Conservation (phyloP, 2,113 vertebrate species). For the western clawed frog (Xenopus tropicalis) region UCB_Xtro_10.0 CM004444.2:94828001-94828500, state of each 20-base stretch:
- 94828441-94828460: neutral
- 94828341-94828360: neutral
- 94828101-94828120: neutral
- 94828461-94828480: neutral
- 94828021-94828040: too few relatives aligned
- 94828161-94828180: neutral
- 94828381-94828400: neutral
- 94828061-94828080: neutral
- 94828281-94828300: neutral
- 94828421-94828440: neutral
- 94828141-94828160: neutral
- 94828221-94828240: neutral
- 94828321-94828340: neutral
- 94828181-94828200: neutral
- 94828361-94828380: neutral
- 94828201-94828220: neutral
- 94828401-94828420: neutral
- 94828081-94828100: neutral
- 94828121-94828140: neutral
- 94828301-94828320: neutral
- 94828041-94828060: too few relatives aligned
- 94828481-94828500: neutral
- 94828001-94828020: too few relatives aligned
- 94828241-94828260: too few relatives aligned
- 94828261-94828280: too few relatives aligned